Evolutionary conservation across 2,888 invertebrate genomes (phyloP), one percentile per base, ranked within the genome.

Genomic region (Cephus pygmeus): DNA sequence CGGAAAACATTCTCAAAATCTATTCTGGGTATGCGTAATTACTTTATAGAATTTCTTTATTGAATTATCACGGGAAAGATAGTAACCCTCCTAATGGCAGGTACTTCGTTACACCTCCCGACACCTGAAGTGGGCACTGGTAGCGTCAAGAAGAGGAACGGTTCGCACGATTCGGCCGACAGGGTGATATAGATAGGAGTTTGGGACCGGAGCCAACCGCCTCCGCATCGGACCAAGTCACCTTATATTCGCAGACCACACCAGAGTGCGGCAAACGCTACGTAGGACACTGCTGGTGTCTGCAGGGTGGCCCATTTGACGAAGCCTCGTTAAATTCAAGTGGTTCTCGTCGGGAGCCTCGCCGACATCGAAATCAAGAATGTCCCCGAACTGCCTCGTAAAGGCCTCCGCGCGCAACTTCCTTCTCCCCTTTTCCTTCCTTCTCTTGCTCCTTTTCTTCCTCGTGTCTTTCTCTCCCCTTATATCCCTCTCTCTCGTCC

Each of bases 371-470:
- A 87, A 89, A 89, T 88, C 89, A 87, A 87, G 89, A 88, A 89
- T 89, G 87, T 88, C 87, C 86, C 85, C 87, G 85, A 88, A 88
- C 88, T 86, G 83, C 87, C 85, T 89, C 87, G 85, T 89, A 88
- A 90, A 89, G 81, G 81, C 81, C 78, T 79, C 81, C 82, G 81
- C 83, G 81, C 83, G 79, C 73, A 77, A 75, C 76, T 68, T 75
- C 78, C 68, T 75, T 77, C 71, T 69, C 36, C 73, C 74, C 73
- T 75, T 79, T 79, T 75, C 76, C 75, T 79, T 81, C 81, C 79
- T 79, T 76, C 77, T 75, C 81, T 79, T 76, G 71, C 75, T 75
- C 78, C 75, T 68, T 71, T 73, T 73, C 33, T 23, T 69, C 34
- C 56, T 23, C 76, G 0, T 11, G 35, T 81, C 81, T 77, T 79